These are phyloP conservation scores for Lathronympha strigana DNA, from an alignment of 2,888 invertebrate genomes.

Conservation along the genomic window DNA sequence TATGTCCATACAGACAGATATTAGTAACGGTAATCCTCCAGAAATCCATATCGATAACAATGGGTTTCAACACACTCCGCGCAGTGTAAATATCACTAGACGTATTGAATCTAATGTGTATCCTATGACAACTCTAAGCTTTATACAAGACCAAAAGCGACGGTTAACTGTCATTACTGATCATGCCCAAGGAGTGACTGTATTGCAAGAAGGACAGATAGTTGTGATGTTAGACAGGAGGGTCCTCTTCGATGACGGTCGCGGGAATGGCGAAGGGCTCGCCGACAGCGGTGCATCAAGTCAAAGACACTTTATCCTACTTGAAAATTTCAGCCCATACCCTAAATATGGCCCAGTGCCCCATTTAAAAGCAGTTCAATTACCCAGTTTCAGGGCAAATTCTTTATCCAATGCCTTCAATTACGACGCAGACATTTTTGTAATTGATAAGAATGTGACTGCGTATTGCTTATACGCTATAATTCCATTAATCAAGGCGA, in stretches of 20 bases:
- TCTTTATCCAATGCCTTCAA: conserved; percentile 61
- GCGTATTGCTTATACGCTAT: conserved; percentile 61
- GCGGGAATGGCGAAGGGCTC: conserved; percentile 96
- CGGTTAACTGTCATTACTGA: conserved; percentile 92
- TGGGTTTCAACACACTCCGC: conserved; percentile 93
- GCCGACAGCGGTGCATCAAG: conserved; percentile 92
- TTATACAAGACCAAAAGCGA: conserved; percentile 88
- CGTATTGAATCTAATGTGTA: conserved; percentile 97
- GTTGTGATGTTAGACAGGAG: conserved; percentile 97
- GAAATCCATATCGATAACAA: conserved; percentile 95
- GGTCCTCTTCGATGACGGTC: conserved; percentile 95
- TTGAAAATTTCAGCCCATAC: conserved; percentile 63
- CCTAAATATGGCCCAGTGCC: conserved; percentile 37
- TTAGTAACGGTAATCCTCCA: conserved; percentile 91
- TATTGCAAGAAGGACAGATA: conserved; percentile 93
- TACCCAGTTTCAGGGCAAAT: conserved; percentile 67
- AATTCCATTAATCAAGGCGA: conserved; percentile 65
- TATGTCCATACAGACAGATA: conserved; percentile 93
- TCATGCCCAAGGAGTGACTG: conserved; percentile 95
- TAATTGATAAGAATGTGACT: conserved; percentile 59
- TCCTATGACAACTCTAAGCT: conserved; percentile 95
- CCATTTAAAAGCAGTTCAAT: conserved; percentile 47
- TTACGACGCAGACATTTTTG: conserved; percentile 63
- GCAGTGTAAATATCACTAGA: conserved; percentile 89
- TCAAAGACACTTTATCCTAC: conserved; percentile 65